A percentile compares a stretch with the other conserved stretches of the same genome.
Conservation (phyloP, 2,888 invertebrate species). For the Latheticus oryzae region DNA sequence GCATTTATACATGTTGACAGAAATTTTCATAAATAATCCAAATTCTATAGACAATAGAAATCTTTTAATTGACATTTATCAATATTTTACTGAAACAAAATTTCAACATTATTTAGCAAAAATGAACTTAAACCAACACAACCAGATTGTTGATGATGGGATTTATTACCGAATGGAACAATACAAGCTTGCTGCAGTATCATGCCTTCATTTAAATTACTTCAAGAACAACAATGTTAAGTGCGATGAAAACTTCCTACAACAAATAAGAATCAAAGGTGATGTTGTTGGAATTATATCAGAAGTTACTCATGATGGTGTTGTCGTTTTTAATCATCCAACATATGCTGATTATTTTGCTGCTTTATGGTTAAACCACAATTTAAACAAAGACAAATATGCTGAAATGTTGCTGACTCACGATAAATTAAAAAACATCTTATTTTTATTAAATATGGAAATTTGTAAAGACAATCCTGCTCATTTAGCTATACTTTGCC, state of each 20-base stretch:
- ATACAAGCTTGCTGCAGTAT: slow-evolving; percentile 18
- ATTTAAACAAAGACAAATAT: slow-evolving; percentile 6
- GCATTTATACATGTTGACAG: slow-evolving; percentile 27
- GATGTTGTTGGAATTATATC: slow-evolving; percentile 18
- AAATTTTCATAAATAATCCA: slow-evolving; percentile 19
- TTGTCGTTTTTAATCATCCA: slow-evolving; percentile 13
- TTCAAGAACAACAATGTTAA: background rate
- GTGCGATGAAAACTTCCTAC: slow-evolving; percentile 9
- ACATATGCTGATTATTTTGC: slow-evolving; percentile 24
- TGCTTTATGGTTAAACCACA: slow-evolving; percentile 17
- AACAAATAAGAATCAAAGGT: slow-evolving; percentile 8
- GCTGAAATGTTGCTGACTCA: background rate
- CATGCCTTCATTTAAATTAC: background rate
- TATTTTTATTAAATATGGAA: slow-evolving; percentile 26
- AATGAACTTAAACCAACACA: background rate
- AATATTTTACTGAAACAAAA: slow-evolving; percentile 19
- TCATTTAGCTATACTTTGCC: slow-evolving; percentile 17
- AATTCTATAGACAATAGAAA: slow-evolving; percentile 10
- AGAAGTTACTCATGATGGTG: background rate
- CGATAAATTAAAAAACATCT: slow-evolving; percentile 12
- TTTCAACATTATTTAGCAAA: slow-evolving; percentile 12
- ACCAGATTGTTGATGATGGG: slow-evolving; percentile 19
- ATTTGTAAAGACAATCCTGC: slow-evolving; percentile 21
- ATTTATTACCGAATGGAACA: slow-evolving; percentile 19
- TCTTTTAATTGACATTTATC: slow-evolving; percentile 22